Percentiles rank a stretch among this genome's conserved stretches.
These are phyloP conservation scores for Phocides pigmalion DNA, from an alignment of 1,140 invertebrate species.

Conservation along the genomic window DNA sequence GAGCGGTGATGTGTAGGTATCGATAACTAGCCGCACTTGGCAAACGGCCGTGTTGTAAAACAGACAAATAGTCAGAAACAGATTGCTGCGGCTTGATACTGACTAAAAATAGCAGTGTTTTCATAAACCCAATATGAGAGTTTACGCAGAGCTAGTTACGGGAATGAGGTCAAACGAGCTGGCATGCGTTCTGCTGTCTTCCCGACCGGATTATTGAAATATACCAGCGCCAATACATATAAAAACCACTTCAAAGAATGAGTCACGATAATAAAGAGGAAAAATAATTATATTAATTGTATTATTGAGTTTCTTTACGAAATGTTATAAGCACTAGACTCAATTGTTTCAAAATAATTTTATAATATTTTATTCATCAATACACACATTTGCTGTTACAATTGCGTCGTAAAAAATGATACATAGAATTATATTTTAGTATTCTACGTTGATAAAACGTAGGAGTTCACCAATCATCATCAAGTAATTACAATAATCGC, in stretches of 20 bases:
- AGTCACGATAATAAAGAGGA: slow-evolving; percentile 41
- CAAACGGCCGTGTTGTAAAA: slow-evolving; percentile 67
- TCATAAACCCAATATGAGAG: slow-evolving; percentile 78
- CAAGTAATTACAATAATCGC: no score
- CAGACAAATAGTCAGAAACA: slow-evolving; percentile 72
- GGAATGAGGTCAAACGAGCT: slow-evolving; percentile 79
- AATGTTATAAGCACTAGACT: neutral
- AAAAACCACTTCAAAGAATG: slow-evolving; percentile 36
- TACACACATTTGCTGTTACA: no score
- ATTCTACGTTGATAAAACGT: no score
- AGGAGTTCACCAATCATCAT: no score
- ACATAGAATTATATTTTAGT: no score
- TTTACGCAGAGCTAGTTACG: slow-evolving; percentile 76
- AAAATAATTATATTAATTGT: slow-evolving; percentile 13
- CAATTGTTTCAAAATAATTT: no score
- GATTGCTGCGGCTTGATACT: slow-evolving; percentile 64
- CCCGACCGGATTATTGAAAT: slow-evolving; percentile 52
- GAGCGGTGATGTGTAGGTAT: slow-evolving; percentile 59
- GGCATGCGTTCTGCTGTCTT: slow-evolving; percentile 62
- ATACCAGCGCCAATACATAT: slow-evolving; percentile 57
- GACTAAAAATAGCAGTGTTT: slow-evolving; percentile 79
- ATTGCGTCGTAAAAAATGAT: no score
- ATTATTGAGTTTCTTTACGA: neutral
- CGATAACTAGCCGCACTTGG: slow-evolving; percentile 68
- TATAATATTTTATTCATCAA: no score